Evolutionary conservation across 2,797 vertebrate species (phyloP).

Genomic region (Danio kyathit): DNA sequence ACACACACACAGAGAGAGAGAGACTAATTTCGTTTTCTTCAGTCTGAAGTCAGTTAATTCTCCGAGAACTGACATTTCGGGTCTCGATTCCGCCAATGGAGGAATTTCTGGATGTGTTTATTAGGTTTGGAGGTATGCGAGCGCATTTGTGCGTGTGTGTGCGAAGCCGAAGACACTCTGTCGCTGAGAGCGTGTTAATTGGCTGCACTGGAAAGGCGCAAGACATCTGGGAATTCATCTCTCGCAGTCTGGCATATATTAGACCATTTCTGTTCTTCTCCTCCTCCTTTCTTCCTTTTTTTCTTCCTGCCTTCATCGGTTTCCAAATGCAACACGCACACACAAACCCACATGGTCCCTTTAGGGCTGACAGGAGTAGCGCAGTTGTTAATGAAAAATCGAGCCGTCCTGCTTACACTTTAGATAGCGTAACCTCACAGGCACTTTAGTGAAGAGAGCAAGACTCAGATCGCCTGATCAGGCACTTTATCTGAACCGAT

Average conservation of each 20-base stretch:
- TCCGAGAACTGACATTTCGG: constrained; percentile 15
- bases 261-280: constrained; percentile 31
- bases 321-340: background rate
- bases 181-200: constrained; percentile 57
- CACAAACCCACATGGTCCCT: background rate
- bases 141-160: constrained; percentile 25
- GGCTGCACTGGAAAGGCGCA: constrained; percentile 48
- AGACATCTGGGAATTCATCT: constrained; percentile 51
- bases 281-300: constrained; percentile 1
- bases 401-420: constrained; percentile 25
- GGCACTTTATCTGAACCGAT: constrained; percentile 21
- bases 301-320: constrained; percentile 3
- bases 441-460: background rate
- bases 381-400: constrained; percentile 11
- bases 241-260: constrained; percentile 51
- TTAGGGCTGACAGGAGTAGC: constrained; percentile 1
- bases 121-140: constrained; percentile 42
- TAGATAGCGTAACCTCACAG: background rate
- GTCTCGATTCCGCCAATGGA: background rate
- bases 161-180: constrained; percentile 23
- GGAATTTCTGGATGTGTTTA: constrained; percentile 10
- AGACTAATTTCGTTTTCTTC: background rate
- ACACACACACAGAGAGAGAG: background rate
- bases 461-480: constrained; percentile 2
- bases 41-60: constrained; percentile 27